Evolutionary conservation across 2,113 vertebrate genomes (phyloP), one percentile per base, ranked within the genome.

Genomic region (Ammospiza nelsoni): DNA sequence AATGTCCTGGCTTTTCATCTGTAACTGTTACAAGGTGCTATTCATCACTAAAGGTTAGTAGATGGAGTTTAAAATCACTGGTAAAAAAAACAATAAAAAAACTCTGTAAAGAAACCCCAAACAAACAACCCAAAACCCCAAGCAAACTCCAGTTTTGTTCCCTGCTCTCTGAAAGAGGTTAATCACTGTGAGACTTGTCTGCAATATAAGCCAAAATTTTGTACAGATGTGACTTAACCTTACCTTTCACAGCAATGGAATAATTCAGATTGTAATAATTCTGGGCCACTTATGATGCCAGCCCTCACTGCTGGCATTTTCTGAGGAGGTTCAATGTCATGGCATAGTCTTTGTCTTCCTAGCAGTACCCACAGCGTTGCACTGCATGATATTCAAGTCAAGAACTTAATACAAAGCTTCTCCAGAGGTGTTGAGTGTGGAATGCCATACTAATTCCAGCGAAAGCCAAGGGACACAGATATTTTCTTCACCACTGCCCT

Each of bases 341-440:
- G 0, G 25, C 59, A 52, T 12, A 61, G 24, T 65, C 72, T 96
- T 96, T 78, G 43, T 83, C 92, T 90, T 93, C 71, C 37, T 83
- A 91, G 73, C 12, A 58, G 41, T 33, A 63, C 33, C 27, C 16
- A 48, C 28, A 77, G 25, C 0, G 0, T 35, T 90, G 37, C 0
- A 1, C 22, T 63, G 63, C 15, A 28, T 35, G 35, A 68, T 77
- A 80, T 71, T 89, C 63, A 68, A 94, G 73, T 75, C 66, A 94
- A 87, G 28, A 57, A 62, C 59, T 87, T 89, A 77, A 92, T 49
- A 43, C n/a, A 79, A 87, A 81, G 22, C 44, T 90, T 58, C 84
- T 92, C 51, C 72, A 85, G 58, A 81, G 52, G 28, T 84, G 24
- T 23, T 37, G 41, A 29, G 15, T 44, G 24, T 54, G 55, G 29